phyloP scores from a whole-genome alignment of 2,797 vertebrate species.

The Hypotaenidia okinawae region DNA sequence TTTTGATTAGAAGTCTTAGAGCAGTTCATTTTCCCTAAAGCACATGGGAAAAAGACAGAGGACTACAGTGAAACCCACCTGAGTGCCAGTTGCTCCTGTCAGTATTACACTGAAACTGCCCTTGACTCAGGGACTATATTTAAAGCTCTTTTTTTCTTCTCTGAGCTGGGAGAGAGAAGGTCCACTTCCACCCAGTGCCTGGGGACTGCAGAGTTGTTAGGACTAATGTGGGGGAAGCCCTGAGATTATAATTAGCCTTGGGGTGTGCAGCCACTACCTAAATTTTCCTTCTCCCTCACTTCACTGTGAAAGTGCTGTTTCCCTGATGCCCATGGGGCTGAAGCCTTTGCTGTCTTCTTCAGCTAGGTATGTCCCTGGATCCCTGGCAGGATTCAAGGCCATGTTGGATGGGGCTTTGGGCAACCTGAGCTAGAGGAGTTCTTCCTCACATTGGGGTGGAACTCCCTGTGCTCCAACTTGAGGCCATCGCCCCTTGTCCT shows the following conservation, averaged over 20 bases:
- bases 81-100: neutral
- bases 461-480: too few relatives aligned
- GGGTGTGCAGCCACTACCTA: neutral
- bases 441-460: too few relatives aligned
- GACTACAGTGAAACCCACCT: neutral
- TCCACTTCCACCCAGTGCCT: neutral
- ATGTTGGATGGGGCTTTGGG: fast-evolving
- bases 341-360: neutral
- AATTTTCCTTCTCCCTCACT: neutral
- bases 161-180: neutral
- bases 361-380: neutral
- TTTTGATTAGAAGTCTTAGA: too few relatives aligned
- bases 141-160: neutral
- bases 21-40: neutral
- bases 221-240: fast-evolving
- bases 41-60: neutral
- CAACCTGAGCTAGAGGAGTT: fast-evolving
- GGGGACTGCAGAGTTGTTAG: neutral
- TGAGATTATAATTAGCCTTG: neutral
- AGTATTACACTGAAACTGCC: too few relatives aligned
- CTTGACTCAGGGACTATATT: neutral
- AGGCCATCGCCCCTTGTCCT: too few relatives aligned
- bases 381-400: neutral
- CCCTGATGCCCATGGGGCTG: neutral
- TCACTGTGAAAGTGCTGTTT: neutral